Evolutionary conservation across 1,140 invertebrate species (phyloP).

Genomic region (Calliphora vicina): DNA sequence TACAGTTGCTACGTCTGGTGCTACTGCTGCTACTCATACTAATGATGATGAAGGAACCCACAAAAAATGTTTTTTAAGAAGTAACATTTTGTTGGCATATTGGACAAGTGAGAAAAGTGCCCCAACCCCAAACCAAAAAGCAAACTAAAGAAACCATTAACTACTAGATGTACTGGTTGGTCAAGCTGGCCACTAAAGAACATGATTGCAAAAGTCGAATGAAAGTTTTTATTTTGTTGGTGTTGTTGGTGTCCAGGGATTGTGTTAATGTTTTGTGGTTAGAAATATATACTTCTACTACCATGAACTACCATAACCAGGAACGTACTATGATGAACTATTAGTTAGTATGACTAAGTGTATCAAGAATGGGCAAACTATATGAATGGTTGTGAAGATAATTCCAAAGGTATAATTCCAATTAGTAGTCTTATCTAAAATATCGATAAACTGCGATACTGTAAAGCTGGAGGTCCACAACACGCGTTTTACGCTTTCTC

Average conservation of each 20-base stretch:
- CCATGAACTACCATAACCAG: background rate
- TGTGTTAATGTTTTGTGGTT: background rate
- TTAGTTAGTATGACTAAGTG: background rate
- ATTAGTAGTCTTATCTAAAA: too few species aligned
- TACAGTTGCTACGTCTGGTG: background rate
- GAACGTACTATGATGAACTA: background rate
- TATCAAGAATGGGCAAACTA: conserved; percentile 11
- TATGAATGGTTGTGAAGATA: background rate
- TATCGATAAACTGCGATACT: too few species aligned
- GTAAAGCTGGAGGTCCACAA: too few species aligned
- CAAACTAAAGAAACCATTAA: background rate
- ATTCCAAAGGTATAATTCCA: too few species aligned
- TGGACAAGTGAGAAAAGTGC: background rate
- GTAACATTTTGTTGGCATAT: conserved; percentile 25
- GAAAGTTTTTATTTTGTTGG: background rate
- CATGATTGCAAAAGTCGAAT: background rate
- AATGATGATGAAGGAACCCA: background rate
- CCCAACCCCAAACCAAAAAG: background rate
- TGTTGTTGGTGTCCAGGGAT: background rate
- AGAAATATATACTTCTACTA: background rate
- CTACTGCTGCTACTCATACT: background rate
- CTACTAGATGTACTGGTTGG: conserved; percentile 17
- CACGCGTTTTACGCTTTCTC: too few species aligned
- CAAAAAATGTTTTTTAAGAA: conserved; percentile 1
- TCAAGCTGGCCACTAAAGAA: conserved; percentile 26